phyloP scores from a whole-genome alignment of 2,888 invertebrate genomes.

The Celastrina argiolus region DNA sequence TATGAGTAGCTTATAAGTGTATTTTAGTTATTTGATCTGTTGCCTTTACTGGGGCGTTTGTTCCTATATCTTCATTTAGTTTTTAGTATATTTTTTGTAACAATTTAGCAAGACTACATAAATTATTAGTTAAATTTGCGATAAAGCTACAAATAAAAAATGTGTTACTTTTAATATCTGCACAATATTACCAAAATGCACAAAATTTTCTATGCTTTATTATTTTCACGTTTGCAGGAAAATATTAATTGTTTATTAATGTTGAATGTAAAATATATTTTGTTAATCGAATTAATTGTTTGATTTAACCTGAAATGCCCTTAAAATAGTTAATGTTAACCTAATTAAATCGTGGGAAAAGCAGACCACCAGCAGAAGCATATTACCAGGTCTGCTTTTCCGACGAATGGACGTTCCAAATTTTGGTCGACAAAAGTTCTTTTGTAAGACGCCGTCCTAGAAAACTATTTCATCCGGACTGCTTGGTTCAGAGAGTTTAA shows the following conservation, averaged over 20 bases:
- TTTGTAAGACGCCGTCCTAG: no score
- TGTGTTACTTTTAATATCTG: background rate
- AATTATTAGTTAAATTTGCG: no score
- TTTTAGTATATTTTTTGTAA: background rate
- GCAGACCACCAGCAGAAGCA: no score
- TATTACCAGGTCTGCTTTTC: no score
- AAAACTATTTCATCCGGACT: no score
- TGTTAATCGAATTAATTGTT: conserved; percentile 7
- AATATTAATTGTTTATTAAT: conserved; percentile 6
- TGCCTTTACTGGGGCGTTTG: background rate
- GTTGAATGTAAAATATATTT: conserved; percentile 24
- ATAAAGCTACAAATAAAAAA: no score
- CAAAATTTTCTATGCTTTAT: conserved; percentile 17
- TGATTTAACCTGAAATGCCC: background rate
- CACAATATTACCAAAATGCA: conserved; percentile 12
- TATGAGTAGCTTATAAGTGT: background rate
- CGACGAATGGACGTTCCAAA: no score
- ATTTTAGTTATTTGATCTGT: background rate
- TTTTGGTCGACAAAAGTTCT: no score
- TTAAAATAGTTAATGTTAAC: no score
- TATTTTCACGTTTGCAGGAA: background rate
- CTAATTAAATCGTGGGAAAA: no score
- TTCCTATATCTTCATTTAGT: background rate
- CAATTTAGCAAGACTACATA: background rate
- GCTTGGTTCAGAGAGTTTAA: no score